Percentiles rank a stretch among this genome's conserved stretches.
Conservation (phyloP, 2,888 invertebrate genomes). For the Tenthredo notha region DNA sequence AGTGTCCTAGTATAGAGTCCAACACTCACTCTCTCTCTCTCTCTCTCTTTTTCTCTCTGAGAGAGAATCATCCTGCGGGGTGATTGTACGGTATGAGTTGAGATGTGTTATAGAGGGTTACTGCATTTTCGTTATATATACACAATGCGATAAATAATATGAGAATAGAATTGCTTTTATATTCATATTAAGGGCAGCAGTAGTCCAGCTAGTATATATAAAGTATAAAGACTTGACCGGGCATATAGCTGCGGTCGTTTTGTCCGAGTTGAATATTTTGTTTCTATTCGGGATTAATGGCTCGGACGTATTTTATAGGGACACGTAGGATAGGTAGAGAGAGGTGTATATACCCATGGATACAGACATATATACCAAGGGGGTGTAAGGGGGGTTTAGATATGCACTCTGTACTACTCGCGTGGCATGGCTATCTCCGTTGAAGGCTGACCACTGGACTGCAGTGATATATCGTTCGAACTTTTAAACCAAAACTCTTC, state of each 20-base stretch:
- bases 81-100: not conserved
- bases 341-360: not conserved
- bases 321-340: constrained; percentile 46
- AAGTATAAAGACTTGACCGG: not conserved
- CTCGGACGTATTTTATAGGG: constrained; percentile 78
- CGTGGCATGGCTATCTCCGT: not conserved
- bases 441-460: constrained; percentile 24
- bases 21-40: not conserved
- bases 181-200: constrained; percentile 76
- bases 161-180: constrained; percentile 74
- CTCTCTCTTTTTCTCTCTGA: not conserved
- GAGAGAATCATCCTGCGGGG: not conserved
- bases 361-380: not conserved
- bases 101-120: not conserved
- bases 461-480: constrained; percentile 20
- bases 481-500: constrained; percentile 31
- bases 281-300: constrained; percentile 77
- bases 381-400: too few relatives aligned
- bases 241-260: constrained; percentile 22
- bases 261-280: constrained; percentile 43
- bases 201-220: constrained; percentile 22
- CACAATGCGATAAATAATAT: constrained; percentile 36
- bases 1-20: not conserved
- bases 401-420: not conserved
- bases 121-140: not conserved